Evolutionary conservation across 2,113 vertebrate genomes (phyloP).

Genomic region (Solea senegalensis): DNA sequence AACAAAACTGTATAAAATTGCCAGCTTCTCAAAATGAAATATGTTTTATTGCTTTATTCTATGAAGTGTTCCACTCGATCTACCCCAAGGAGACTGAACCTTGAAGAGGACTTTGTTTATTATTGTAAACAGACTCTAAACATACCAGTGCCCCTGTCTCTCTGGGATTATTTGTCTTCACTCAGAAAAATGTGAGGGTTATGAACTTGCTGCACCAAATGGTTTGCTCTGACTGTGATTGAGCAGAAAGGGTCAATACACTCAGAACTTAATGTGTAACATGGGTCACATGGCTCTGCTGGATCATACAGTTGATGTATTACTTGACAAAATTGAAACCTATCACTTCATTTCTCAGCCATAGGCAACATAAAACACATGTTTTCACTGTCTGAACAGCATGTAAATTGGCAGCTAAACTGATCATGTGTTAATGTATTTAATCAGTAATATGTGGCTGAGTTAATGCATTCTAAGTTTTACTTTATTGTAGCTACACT

Average conservation of each 20-base stretch:
- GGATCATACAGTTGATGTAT: background rate
- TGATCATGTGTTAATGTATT: background rate
- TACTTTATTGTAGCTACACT: background rate
- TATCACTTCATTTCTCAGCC: background rate
- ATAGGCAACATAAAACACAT: background rate
- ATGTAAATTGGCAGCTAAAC: background rate
- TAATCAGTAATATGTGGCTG: background rate
- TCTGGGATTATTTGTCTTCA: background rate
- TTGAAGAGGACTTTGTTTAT: background rate
- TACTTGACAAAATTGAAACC: background rate
- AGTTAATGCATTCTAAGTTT: slow-evolving; percentile 7
- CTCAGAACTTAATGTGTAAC: background rate
- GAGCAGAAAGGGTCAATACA: background rate
- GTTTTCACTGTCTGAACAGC: background rate
- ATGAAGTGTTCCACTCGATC: background rate
- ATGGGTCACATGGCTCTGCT: background rate
- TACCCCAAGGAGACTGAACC: background rate
- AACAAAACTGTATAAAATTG: background rate
- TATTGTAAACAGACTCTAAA: background rate
- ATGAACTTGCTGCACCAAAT: slow-evolving; percentile 23
- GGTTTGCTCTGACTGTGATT: slow-evolving; percentile 18
- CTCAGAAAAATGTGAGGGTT: background rate
- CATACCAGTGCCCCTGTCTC: too few relatives aligned
- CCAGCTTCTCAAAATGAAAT: background rate
- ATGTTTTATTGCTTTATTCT: background rate